Evolutionary conservation across 2,797 vertebrate species (phyloP).

Genomic region (Rousettus madagascariensis): DNA sequence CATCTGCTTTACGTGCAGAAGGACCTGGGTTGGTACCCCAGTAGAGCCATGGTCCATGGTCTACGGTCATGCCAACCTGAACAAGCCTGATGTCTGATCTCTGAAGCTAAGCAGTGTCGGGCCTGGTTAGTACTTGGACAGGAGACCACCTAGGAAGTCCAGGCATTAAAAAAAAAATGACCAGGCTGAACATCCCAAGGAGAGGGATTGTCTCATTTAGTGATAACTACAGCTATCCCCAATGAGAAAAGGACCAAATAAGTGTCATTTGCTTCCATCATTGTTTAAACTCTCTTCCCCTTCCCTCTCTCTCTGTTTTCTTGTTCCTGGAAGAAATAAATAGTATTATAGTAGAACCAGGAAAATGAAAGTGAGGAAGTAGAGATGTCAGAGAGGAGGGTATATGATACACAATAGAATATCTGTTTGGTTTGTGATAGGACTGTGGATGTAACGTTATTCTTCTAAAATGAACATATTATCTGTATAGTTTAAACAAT

Average conservation of each 20-base stretch:
- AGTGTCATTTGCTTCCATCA: background rate
- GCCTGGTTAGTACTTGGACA: too few relatives aligned
- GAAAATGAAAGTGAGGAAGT: background rate
- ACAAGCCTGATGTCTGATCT: too few relatives aligned
- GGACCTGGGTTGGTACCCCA: too few relatives aligned
- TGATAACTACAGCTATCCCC: too few relatives aligned
- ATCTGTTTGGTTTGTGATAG: background rate
- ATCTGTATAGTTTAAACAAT: background rate
- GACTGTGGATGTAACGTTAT: background rate
- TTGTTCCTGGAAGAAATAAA: background rate
- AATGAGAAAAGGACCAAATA: background rate
- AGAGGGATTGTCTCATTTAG: fast-evolving
- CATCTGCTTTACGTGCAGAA: too few relatives aligned
- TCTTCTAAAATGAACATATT: background rate
- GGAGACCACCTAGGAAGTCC: too few relatives aligned
- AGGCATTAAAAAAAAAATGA: background rate
- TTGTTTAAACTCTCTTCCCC: background rate
- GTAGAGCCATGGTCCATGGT: too few relatives aligned
- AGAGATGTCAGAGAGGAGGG: too few relatives aligned
- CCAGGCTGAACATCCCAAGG: too few relatives aligned
- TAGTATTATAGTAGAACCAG: background rate
- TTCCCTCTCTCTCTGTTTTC: background rate
- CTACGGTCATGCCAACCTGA: too few relatives aligned
- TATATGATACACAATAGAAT: background rate
- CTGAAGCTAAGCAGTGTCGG: too few relatives aligned